phyloP scores from a whole-genome alignment of 2,113 vertebrate genomes.

The Gobiocypris rarus region DNA sequence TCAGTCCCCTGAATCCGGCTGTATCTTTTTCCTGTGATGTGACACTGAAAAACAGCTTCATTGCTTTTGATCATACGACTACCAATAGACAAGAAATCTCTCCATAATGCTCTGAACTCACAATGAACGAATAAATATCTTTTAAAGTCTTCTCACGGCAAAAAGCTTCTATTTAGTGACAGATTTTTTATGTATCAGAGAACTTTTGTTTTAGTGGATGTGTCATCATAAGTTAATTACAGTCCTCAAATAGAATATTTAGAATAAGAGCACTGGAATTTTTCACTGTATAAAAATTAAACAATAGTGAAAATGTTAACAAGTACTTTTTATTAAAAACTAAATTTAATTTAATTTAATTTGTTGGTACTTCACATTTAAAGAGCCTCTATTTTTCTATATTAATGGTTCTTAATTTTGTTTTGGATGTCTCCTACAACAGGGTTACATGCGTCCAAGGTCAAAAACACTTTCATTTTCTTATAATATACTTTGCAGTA shows the following conservation, averaged over 20 bases:
- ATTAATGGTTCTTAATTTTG: no score
- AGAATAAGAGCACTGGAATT: not conserved
- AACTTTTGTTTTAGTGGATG: not conserved
- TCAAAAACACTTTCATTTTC: no score
- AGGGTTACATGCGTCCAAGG: no score
- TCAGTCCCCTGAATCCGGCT: not conserved
- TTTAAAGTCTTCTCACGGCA: not conserved
- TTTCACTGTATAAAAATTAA: not conserved
- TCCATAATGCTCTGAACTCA: not conserved
- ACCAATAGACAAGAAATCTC: not conserved
- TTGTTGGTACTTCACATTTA: no score
- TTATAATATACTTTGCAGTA: no score
- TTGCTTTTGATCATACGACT: not conserved
- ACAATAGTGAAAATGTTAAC: not conserved
- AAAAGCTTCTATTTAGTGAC: not conserved
- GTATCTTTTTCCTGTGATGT: not conserved
- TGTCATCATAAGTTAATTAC: not conserved
- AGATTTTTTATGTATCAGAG: not conserved
- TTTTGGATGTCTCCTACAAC: no score
- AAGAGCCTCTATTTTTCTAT: no score
- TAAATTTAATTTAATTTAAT: no score
- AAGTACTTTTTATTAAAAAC: not conserved
- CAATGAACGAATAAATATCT: not conserved
- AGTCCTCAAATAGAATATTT: not conserved
- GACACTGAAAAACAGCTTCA: constrained; percentile 3